phyloP scores from a whole-genome alignment of 2,797 vertebrate genomes.

The Dallia pectoralis region DNA sequence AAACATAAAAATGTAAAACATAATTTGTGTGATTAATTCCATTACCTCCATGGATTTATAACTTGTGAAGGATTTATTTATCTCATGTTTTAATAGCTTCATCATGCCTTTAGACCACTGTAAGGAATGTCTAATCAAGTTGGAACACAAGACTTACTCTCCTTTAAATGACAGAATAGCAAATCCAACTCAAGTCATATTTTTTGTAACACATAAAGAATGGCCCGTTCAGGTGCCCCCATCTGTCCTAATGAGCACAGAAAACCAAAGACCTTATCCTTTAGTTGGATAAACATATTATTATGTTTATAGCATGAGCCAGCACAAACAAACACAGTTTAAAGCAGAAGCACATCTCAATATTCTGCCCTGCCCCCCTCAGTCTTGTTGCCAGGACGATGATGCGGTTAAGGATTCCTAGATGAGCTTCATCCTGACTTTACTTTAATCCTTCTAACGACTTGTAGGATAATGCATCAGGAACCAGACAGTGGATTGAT shows the following conservation, averaged over 20 bases:
- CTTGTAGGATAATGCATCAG: neutral
- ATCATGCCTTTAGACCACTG: too few relatives aligned
- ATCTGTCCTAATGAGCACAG: neutral
- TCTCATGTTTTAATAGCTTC: too few relatives aligned
- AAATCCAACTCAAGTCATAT: neutral
- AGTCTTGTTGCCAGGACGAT: neutral
- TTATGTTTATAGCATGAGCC: neutral
- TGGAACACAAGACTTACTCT: too few relatives aligned
- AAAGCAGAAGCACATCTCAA: neutral
- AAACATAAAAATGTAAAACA: too few relatives aligned
- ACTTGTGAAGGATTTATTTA: too few relatives aligned
- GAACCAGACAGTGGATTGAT: too few relatives aligned
- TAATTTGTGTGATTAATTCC: too few relatives aligned
- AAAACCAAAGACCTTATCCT: neutral
- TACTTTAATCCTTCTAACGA: neutral
- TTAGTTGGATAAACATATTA: neutral
- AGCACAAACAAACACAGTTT: neutral
- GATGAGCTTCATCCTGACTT: neutral
- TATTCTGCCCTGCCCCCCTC: slow-evolving; percentile 1
- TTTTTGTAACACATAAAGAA: neutral
- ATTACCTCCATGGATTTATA: too few relatives aligned
- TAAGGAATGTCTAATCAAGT: too few relatives aligned
- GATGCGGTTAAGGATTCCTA: neutral
- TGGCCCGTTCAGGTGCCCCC: neutral
- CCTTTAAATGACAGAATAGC: neutral